A percentile compares a stretch with the other conserved stretches of the same genome.
These are phyloP conservation scores for Meda fulgida DNA, from an alignment of 2,797 vertebrate species.

Conservation along the genomic window DNA sequence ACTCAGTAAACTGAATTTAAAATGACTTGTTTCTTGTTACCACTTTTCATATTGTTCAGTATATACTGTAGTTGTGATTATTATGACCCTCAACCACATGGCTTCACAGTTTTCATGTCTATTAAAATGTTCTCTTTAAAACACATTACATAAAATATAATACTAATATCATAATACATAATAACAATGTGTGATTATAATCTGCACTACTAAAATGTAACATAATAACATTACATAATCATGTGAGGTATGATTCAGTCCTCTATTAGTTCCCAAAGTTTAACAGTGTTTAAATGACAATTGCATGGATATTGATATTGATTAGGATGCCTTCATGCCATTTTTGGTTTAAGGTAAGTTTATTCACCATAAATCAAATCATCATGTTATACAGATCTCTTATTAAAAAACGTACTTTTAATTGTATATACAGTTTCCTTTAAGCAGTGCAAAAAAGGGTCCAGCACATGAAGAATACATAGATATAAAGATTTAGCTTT, in stretches of 20 bases:
- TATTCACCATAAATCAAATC: background rate
- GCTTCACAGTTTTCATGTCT: background rate
- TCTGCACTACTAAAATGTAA: background rate
- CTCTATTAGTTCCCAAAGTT: background rate
- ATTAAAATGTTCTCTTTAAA: background rate
- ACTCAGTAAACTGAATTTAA: background rate
- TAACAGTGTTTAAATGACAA: background rate
- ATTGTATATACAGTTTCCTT: background rate
- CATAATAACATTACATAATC: background rate
- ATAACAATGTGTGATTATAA: background rate
- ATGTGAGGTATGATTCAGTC: background rate
- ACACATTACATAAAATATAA: background rate
- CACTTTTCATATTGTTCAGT: background rate
- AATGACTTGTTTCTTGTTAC: no score
- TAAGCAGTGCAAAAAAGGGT: background rate
- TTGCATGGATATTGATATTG: background rate
- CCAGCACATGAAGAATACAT: background rate
- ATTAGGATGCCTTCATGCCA: background rate
- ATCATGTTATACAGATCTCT: background rate
- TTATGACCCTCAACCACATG: background rate
- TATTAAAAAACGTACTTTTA: background rate
- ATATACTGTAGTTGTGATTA: background rate
- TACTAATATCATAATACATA: background rate
- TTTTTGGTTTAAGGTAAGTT: background rate
- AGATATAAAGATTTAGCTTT: background rate